Evolutionary conservation across 2,113 vertebrate species (phyloP).

Genomic region (Marmota monax): DNA sequence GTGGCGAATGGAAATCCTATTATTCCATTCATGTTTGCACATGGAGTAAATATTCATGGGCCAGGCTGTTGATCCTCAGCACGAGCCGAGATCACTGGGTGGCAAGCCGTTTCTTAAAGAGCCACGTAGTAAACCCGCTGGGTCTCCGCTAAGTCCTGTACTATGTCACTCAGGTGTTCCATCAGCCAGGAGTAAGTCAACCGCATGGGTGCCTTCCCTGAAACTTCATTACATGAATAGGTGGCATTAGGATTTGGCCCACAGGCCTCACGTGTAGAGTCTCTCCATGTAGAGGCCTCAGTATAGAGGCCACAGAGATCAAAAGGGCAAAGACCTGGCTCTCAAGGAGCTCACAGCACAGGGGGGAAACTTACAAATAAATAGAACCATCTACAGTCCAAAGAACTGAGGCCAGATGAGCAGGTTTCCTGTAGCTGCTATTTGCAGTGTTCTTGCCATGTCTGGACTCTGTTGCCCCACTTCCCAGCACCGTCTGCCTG

Average conservation of each 20-base stretch:
- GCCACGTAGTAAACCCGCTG: neutral
- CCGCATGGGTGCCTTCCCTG: neutral
- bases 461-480: neutral
- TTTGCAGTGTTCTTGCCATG: neutral
- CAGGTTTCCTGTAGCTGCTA: no score
- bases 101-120: neutral
- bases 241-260: neutral
- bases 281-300: neutral
- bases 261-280: neutral
- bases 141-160: no score
- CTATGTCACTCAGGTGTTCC: neutral
- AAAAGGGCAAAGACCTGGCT: neutral
- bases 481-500: rapidly evolving
- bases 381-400: neutral
- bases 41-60: neutral
- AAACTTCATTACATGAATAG: neutral
- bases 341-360: neutral
- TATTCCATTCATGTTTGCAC: neutral
- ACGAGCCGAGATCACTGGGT: neutral
- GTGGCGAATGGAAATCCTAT: neutral
- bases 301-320: neutral
- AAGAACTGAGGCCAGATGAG: neutral
- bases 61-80: neutral
- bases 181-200: neutral
- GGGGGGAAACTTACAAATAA: neutral